Evolutionary conservation across 1,140 invertebrate genomes (phyloP).

Genomic region (Papilio polytes): DNA sequence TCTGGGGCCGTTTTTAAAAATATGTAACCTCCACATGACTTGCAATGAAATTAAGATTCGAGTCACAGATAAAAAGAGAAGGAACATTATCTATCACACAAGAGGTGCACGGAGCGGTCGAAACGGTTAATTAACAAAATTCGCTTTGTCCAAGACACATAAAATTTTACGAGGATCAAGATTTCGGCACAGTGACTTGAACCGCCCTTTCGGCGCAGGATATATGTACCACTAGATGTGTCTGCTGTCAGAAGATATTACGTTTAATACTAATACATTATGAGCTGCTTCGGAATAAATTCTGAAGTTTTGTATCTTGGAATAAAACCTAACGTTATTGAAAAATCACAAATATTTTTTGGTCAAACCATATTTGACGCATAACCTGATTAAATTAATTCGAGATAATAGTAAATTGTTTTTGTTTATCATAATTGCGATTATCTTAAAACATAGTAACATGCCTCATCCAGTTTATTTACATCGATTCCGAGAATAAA

Average conservation of each 20-base stretch:
- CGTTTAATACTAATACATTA: neutral
- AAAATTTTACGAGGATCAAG: slow-evolving; percentile 83
- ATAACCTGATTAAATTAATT: neutral
- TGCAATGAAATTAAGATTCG: slow-evolving; percentile 62
- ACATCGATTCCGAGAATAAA: slow-evolving; percentile 50
- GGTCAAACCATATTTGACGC: neutral
- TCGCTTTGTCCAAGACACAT: slow-evolving; percentile 81
- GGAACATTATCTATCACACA: slow-evolving; percentile 76
- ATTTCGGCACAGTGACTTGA: slow-evolving; percentile 62
- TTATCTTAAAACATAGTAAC: neutral
- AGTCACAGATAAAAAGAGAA: slow-evolving; percentile 64
- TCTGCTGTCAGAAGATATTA: slow-evolving; percentile 17
- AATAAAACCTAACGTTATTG: neutral
- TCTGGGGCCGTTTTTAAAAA: slow-evolving; percentile 56
- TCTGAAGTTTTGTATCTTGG: neutral
- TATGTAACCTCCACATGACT: slow-evolving; percentile 51
- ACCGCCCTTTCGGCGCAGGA: slow-evolving; percentile 53
- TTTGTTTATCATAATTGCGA: neutral
- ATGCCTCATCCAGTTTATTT: slow-evolving; percentile 56
- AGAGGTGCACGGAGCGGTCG: slow-evolving; percentile 55
- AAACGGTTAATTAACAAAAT: slow-evolving; percentile 82
- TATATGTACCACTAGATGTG: slow-evolving; percentile 49
- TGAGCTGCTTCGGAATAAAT: neutral
- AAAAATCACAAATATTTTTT: neutral
- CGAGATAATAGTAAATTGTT: neutral